Conservation (phyloP, 2,113 vertebrate genomes). For the Meleagris gallopavo region DNA sequence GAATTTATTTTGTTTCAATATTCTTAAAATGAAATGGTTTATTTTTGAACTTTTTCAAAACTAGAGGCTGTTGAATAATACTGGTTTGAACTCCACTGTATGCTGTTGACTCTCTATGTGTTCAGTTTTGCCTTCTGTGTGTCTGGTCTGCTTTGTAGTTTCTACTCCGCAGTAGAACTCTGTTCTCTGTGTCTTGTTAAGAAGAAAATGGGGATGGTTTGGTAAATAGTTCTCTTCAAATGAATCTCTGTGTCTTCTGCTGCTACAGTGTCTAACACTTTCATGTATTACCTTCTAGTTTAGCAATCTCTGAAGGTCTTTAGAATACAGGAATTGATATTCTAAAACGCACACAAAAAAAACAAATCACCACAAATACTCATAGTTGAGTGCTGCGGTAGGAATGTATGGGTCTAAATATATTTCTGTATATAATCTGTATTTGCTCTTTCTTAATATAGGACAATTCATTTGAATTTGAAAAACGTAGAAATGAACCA, state of each 20-base stretch:
- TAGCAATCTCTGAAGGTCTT: background rate
- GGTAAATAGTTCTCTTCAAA: background rate
- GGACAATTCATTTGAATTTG: slow-evolving; percentile 98
- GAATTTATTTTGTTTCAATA: background rate
- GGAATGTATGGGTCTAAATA: background rate
- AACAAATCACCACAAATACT: accelerated
- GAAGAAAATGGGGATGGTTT: background rate
- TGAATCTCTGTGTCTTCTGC: background rate
- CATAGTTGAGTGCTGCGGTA: background rate
- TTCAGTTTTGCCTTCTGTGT: background rate
- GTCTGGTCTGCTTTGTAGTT: background rate
- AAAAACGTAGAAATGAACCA: slow-evolving; percentile 94
- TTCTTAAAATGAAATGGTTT: background rate
- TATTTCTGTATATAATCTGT: background rate
- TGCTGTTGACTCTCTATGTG: background rate
- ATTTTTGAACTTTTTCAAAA: background rate
- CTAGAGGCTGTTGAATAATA: background rate
- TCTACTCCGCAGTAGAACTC: background rate
- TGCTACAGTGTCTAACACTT: background rate
- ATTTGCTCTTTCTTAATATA: slow-evolving; percentile 62
- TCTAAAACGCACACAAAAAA: background rate
- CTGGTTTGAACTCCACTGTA: background rate
- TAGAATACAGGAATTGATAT: background rate
- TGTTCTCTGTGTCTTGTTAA: background rate
- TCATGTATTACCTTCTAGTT: background rate